Evolutionary conservation across 2,113 vertebrate species (phyloP).

Genomic region (Alethe diademata): DNA sequence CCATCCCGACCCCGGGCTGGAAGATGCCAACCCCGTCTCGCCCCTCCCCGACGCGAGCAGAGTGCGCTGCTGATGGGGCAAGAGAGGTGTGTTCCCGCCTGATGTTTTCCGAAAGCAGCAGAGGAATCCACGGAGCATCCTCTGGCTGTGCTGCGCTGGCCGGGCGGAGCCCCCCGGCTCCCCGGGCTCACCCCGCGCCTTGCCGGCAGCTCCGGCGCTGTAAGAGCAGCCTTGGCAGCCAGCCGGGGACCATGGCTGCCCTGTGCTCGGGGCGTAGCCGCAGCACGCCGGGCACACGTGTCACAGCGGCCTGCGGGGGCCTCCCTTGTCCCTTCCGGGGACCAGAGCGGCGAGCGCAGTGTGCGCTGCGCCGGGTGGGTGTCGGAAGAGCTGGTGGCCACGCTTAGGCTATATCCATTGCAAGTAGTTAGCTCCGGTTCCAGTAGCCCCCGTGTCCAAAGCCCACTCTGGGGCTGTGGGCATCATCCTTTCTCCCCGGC

Average conservation of each 20-base stretch:
- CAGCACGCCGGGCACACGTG: neutral
- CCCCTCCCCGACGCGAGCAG: rapidly evolving
- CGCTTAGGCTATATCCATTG: rapidly evolving
- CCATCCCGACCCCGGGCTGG: rapidly evolving
- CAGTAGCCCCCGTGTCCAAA: rapidly evolving
- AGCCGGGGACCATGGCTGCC: neutral
- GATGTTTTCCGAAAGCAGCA: neutral
- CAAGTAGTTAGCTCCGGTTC: neutral
- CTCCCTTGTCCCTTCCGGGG: neutral
- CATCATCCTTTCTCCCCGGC: neutral
- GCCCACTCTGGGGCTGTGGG: rapidly evolving
- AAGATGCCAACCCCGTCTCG: rapidly evolving
- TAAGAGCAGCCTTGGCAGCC: neutral
- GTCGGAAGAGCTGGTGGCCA: neutral
- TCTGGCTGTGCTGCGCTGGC: rapidly evolving
- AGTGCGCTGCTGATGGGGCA: rapidly evolving
- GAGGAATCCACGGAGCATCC: neutral
- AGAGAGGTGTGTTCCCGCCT: neutral
- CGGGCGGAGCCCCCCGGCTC: neutral
- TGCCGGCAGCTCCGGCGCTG: neutral
- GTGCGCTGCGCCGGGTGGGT: neutral
- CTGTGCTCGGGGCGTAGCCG: neutral
- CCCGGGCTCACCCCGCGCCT: neutral
- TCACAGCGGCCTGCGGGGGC: neutral
- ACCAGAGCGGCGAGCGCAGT: rapidly evolving